Evolutionary conservation across 2,888 invertebrate genomes (phyloP), one percentile per base, ranked within the genome.

Genomic region (Drosophila quinaria): DNA sequence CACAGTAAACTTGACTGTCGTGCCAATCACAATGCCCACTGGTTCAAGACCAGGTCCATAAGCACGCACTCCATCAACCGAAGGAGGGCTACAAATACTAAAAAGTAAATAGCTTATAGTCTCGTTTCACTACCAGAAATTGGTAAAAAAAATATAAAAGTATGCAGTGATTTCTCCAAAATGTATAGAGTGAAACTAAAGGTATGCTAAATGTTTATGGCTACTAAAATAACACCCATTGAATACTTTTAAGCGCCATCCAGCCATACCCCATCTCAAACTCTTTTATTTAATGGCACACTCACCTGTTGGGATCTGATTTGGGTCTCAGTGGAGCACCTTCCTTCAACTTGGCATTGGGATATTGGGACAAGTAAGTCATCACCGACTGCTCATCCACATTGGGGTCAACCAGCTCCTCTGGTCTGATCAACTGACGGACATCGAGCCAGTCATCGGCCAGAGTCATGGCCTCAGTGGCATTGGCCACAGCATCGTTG

Each of bases 341-440:
- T 15, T 94, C 92, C 91, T 97, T 97, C 77, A 97, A 93, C 93
- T 97, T 97, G 39, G 97, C 96, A 91, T 95, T 96, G 60, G 97
- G 98, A 94, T 97, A 98, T 92, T 98, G 97, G 37, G 97, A 96
- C 81, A 98, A 94, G 92, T 98, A 98, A 1, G 98, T 98, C 97
- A 98, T 98, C 96, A 98, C 97, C 22, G 97, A 97, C 93, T 96
- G 95, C 93, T 98, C 98, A 92, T 98, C 98, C 78, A 98, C 96
- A 90, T 97, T 97, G 25, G 97, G 97, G 93, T 97, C 97, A 64
- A 97, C 96, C 94, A 98, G 95, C 93, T 98, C 98, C 90, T 97
- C 97, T 3, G 98, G 97, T 92, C 95, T 96, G 86, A 98, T 97
- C 73, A 98, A 94, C 94, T 97, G 97, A 51, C 97, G 96, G 72